Conservation (phyloP, 2,888 invertebrate species). For the Drosophila atripex region DNA sequence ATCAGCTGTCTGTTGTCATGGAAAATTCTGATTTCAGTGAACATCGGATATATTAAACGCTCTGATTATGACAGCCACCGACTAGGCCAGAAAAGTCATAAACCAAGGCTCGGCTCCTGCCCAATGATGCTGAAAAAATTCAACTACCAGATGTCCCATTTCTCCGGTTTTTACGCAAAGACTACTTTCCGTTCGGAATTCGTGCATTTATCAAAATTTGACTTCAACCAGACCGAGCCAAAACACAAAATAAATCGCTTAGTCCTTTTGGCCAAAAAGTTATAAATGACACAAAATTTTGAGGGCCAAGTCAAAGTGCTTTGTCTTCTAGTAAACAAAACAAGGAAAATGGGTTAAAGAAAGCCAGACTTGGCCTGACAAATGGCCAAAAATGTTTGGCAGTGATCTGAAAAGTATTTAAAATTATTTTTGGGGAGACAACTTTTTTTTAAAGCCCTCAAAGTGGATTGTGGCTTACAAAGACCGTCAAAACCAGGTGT, state of each 20-base stretch:
- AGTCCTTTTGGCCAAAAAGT: conserved; percentile 30
- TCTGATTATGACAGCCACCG: conserved; percentile 34
- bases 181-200: conserved; percentile 16
- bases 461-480: conserved; percentile 9
- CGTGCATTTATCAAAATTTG: conserved; percentile 67
- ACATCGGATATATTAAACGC: conserved; percentile 33
- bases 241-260: conserved; percentile 57
- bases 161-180: conserved; percentile 52
- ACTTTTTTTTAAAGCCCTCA: neutral
- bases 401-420: conserved; percentile 3
- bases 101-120: conserved; percentile 35
- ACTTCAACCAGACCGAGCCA: conserved; percentile 41
- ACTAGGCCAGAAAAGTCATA: conserved; percentile 33
- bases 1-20: conserved; percentile 46
- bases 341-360: conserved; percentile 22
- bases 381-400: neutral
- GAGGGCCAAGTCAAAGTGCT: conserved; percentile 6
- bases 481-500: conserved; percentile 54
- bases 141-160: conserved; percentile 47
- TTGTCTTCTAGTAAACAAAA: neutral
- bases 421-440: neutral
- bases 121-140: conserved; percentile 72
- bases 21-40: conserved; percentile 46
- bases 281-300: conserved; percentile 64
- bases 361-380: neutral